Base-by-base conservation (phyloP, 1,140 invertebrate genomes). In the Drosophila saltans region DNA sequence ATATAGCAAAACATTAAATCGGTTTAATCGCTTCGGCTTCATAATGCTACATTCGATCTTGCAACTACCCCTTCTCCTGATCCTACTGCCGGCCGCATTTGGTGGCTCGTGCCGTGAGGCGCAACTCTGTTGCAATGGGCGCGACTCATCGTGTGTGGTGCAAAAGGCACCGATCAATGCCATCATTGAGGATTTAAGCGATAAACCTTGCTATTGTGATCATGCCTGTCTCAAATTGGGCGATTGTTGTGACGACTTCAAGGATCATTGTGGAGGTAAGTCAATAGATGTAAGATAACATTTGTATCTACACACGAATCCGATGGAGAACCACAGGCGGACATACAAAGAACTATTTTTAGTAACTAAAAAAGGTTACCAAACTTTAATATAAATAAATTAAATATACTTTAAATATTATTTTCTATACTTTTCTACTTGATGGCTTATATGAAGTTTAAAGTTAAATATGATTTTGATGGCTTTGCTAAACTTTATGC, bases 121-220 rank as follows among this genome's bases (percentile, higher is more conserved):
- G 0, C 96, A 96, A 81, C 93, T 97, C 7, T 97, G 96, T 82
- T 97, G 96, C 92, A 94, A 95, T 1, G 97, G 96, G 5, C 93
- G 97, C 40, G 96, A 97, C 85, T 96, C 96, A 45, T 96, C 96
- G n/a, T 97, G 97, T 92, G 96, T 97, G 9, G 96, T 97, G 2
- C 96, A 97, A 91, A 96, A 97, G 78, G 95, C 95, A 0, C 96
- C 96, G 1, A 94, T 96, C 45, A 97, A 97, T 90, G 95, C 96
- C 16, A 96, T 97, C 78, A 95, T 97, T 72, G 96, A 97, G 89
- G 96, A 96, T 76, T 92, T 96, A 58, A 95, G 94, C 72, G 96
- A 97, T 81, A 97, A 97, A 83, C 96, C 96, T 0, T 97, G 97
- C 91, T 97, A 97, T 88, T 97, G 97, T 92, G 97, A 97, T 92